Conservation (phyloP, 2,888 invertebrate species). For the Drosophila phalerata region DNA sequence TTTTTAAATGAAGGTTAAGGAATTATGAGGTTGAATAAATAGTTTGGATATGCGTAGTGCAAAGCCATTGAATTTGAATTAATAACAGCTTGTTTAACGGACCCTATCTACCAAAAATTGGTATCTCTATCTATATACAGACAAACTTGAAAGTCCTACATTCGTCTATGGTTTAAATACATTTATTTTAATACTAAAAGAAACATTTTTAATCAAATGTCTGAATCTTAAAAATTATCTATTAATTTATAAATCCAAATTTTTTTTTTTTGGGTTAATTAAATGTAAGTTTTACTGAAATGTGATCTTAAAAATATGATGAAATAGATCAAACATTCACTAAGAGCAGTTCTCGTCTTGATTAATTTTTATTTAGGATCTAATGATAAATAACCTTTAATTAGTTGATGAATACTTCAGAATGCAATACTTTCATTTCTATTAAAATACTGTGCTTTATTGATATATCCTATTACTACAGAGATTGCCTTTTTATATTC, state of each 20-base stretch:
- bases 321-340: neutral
- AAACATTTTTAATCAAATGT: too few species aligned
- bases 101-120: neutral
- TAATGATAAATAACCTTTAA: neutral
- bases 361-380: neutral
- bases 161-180: too few species aligned
- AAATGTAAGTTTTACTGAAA: neutral
- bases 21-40: neutral
- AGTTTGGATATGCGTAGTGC: too few species aligned
- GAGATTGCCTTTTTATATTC: constrained; percentile 64
- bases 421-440: neutral
- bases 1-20: too few species aligned
- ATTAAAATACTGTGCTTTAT: neutral
- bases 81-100: neutral
- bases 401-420: neutral
- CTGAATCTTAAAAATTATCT: too few species aligned
- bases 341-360: neutral
- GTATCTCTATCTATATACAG: too few species aligned
- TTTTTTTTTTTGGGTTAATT: too few species aligned
- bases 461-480: constrained; percentile 41
- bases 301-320: neutral
- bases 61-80: neutral
- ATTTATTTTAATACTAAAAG: too few species aligned
- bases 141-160: too few species aligned
- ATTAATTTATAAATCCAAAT: too few species aligned